These are phyloP conservation scores for Contarinia nasturtii DNA, from an alignment of 1,140 invertebrate species.

Conservation along the genomic window DNA sequence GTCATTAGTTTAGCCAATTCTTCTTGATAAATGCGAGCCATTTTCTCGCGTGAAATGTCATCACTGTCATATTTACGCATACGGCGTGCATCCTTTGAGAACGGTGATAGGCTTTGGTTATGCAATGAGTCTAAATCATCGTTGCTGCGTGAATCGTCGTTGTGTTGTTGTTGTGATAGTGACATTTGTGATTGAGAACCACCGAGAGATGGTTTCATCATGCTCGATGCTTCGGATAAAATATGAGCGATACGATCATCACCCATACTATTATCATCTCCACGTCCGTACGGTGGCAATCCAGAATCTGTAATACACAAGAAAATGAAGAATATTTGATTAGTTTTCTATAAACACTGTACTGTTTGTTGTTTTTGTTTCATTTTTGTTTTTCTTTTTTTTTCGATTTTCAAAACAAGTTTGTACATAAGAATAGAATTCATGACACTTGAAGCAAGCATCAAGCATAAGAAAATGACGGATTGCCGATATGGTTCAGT, in stretches of 20 bases:
- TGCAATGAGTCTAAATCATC: conserved; percentile 67
- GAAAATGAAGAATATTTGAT: no score
- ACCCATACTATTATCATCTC: conserved; percentile 54
- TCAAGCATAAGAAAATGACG: no score
- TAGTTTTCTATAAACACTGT: no score
- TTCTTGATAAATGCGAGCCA: conserved; percentile 91
- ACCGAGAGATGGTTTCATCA: conserved; percentile 30
- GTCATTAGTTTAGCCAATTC: conserved; percentile 82
- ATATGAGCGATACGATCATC: conserved; percentile 90
- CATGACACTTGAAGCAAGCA: no score
- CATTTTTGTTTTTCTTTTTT: no score
- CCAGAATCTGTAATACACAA: conserved; percentile 27
- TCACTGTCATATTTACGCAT: conserved; percentile 78
- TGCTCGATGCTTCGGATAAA: conserved; percentile 70
- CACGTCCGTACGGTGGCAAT: conserved; percentile 48
- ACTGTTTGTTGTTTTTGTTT: no score
- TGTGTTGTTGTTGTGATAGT: conserved; percentile 5
- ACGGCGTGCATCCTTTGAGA: conserved; percentile 46
- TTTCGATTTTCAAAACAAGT: no score
- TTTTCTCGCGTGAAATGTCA: conserved; percentile 92
- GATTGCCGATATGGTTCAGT: no score
- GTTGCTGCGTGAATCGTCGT: conserved; percentile 46
- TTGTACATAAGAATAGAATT: no score
- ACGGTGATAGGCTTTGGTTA: conserved; percentile 51
- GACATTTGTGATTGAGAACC: conserved; percentile 7